Conservation (phyloP, 1,140 invertebrate species). For the Reticulitermes speratus region DNA sequence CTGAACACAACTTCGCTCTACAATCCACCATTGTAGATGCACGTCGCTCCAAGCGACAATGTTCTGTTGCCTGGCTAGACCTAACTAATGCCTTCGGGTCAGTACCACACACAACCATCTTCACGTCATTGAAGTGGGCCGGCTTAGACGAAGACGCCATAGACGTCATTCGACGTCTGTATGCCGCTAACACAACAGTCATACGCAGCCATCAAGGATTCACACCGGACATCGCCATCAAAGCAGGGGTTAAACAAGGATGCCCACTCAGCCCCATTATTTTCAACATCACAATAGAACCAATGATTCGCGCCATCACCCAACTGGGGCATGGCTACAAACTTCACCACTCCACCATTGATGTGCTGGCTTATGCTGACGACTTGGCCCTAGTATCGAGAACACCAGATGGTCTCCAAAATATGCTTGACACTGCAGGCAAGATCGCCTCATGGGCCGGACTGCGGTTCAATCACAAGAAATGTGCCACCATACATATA, state of each 20-base stretch:
- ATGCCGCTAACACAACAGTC: slow-evolving; percentile 27
- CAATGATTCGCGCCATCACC: no score
- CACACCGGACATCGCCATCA: slow-evolving; percentile 38
- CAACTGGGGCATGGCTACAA: no score
- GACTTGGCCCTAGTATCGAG: slow-evolving; percentile 35
- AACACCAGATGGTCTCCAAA: slow-evolving; percentile 24
- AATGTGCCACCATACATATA: no score
- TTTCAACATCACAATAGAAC: no score
- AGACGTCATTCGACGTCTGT: slow-evolving; percentile 24
- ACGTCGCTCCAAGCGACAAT: neutral
- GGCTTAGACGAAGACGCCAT: neutral
- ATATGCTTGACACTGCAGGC: neutral
- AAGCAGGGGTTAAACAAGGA: no score
- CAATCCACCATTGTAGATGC: slow-evolving; percentile 25
- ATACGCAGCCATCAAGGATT: neutral
- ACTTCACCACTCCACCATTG: no score
- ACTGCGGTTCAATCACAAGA: neutral
- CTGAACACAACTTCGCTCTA: slow-evolving; percentile 37
- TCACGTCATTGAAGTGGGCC: neutral
- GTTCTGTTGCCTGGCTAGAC: slow-evolving; percentile 33
- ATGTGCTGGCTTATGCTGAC: no score
- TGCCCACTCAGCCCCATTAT: no score
- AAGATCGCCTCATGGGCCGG: neutral
- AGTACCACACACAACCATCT: slow-evolving; percentile 30
- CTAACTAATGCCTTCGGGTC: slow-evolving; percentile 23